Evolutionary conservation across 2,113 vertebrate species (phyloP).

Genomic region (Euleptes europaea): DNA sequence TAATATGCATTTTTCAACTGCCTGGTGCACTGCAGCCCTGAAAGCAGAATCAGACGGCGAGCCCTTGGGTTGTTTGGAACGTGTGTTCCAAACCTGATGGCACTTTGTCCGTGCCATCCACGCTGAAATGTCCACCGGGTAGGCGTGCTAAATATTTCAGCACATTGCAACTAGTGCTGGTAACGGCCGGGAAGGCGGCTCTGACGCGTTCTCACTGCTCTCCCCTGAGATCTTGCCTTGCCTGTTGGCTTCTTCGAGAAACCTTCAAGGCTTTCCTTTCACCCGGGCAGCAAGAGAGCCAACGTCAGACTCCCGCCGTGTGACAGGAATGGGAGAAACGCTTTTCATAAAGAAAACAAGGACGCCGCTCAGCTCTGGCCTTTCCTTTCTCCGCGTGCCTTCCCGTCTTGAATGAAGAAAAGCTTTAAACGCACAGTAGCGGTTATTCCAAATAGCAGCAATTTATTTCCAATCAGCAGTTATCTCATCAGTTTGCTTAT

Average conservation of each 20-base stretch:
- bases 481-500: no score
- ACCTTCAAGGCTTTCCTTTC: not conserved
- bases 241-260: not conserved
- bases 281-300: not conserved
- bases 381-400: not conserved
- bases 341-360: not conserved
- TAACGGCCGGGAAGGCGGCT: no score
- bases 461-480: no score
- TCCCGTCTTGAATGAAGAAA: conserved; percentile 1
- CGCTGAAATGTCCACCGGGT: not conserved
- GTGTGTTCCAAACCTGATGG: not conserved
- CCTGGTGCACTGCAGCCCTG: no score
- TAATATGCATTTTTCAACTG: no score
- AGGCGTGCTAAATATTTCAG: not conserved
- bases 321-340: not conserved
- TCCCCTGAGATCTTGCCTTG: not conserved
- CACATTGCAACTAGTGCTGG: not conserved
- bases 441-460: no score
- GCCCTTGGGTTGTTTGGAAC: not conserved
- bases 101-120: no score
- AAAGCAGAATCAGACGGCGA: not conserved
- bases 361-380: not conserved
- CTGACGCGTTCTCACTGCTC: not conserved
- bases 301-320: not conserved
- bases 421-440: not conserved